Conservation (phyloP, 2,888 invertebrate genomes). For the Dorcus parallelipipedus region DNA sequence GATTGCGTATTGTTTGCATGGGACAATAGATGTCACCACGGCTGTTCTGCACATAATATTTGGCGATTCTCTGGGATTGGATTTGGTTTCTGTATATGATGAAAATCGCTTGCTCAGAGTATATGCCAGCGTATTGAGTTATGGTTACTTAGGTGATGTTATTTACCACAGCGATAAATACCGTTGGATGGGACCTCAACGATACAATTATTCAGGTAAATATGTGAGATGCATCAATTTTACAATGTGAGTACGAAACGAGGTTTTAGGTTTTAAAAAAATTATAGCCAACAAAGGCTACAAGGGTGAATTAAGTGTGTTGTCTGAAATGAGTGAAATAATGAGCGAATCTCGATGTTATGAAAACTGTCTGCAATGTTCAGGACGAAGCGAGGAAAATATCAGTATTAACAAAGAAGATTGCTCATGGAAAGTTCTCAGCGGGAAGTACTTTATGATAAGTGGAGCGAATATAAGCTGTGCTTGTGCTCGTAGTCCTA, state of each 20-base stretch:
- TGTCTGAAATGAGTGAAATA: conserved; percentile 5
- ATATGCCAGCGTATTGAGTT: conserved; percentile 75
- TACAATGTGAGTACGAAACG: background rate
- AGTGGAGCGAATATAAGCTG: conserved; percentile 76
- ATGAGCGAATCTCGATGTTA: conserved; percentile 40
- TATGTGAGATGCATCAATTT: background rate
- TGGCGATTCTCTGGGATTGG: conserved; percentile 70
- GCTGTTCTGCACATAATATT: conserved; percentile 79
- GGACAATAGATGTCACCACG: conserved; percentile 74
- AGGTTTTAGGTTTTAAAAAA: conserved; percentile 56
- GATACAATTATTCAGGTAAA: conserved; percentile 75
- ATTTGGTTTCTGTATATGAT: conserved; percentile 71
- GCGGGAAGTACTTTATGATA: conserved; percentile 73
- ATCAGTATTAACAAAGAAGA: conserved; percentile 17
- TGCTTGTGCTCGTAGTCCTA: conserved; percentile 68
- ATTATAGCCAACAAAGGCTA: conserved; percentile 62
- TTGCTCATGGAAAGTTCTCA: conserved; percentile 56
- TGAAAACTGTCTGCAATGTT: conserved; percentile 52
- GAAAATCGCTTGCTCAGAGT: conserved; percentile 59
- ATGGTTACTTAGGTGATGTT: conserved; percentile 83
- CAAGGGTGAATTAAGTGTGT: conserved; percentile 59
- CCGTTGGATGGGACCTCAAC: conserved; percentile 81
- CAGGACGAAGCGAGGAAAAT: conserved; percentile 23
- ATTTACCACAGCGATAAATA: conserved; percentile 75
- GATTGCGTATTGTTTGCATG: conserved; percentile 74